phyloP scores from a whole-genome alignment of 2,888 invertebrate genomes.

The Prenolepis imparis region DNA sequence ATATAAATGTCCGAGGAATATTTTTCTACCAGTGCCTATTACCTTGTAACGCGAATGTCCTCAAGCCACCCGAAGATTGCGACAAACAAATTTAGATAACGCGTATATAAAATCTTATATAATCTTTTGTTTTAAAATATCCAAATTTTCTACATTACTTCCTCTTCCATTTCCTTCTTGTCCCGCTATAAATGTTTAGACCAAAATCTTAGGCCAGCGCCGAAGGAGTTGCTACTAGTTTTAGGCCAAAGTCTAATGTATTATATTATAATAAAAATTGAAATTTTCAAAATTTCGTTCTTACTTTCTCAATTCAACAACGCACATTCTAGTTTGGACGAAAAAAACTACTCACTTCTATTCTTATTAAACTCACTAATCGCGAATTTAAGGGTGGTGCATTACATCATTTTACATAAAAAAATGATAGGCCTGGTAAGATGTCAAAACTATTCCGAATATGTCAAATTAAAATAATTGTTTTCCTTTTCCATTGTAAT shows the following conservation, averaged over 20 bases:
- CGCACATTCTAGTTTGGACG: not conserved
- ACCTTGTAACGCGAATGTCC: conserved; percentile 8
- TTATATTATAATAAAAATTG: conserved; percentile 58
- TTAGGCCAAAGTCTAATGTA: conserved; percentile 73
- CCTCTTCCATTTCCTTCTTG: not conserved
- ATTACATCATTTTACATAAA: conserved; percentile 5
- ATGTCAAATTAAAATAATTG: conserved; percentile 60
- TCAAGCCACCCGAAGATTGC: not conserved
- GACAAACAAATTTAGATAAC: conserved; percentile 30
- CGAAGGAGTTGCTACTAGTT: conserved; percentile 70
- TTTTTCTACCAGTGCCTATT: not conserved
- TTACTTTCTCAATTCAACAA: not conserved
- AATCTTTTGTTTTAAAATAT: conserved; percentile 3
- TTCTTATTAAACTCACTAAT: conserved; percentile 31
- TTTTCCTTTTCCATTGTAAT: conserved; percentile 8
- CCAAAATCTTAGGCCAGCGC: conserved; percentile 76
- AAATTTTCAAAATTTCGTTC: conserved; percentile 60
- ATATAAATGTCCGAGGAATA: not conserved
- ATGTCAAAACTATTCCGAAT: conserved; percentile 66
- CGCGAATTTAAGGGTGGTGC: conserved; percentile 11
- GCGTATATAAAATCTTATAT: not conserved
- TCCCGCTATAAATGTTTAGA: conserved; percentile 66
- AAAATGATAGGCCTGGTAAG: conserved; percentile 76
- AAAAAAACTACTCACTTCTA: conserved; percentile 25
- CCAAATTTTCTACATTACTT: not conserved